Evolutionary conservation across 2,797 vertebrate genomes (phyloP).

Genomic region (Manis pentadactyla): DNA sequence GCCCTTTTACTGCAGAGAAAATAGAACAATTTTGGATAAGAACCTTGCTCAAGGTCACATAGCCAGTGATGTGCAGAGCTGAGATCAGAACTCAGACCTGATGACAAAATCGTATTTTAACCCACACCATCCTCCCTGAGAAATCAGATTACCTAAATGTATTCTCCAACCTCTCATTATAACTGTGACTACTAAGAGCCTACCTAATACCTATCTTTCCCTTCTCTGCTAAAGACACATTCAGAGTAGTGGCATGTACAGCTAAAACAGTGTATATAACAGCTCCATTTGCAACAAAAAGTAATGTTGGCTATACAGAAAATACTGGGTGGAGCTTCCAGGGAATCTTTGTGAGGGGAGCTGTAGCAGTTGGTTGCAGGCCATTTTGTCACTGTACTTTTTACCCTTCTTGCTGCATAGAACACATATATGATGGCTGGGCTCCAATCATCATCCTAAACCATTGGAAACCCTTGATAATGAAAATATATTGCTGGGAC

Average conservation of each 20-base stretch:
- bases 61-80: neutral
- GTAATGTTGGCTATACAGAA: neutral
- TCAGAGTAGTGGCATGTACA: neutral
- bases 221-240: neutral
- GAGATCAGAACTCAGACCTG: neutral
- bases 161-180: neutral
- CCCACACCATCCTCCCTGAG: neutral
- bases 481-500: neutral
- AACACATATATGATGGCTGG: neutral
- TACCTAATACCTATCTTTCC: neutral
- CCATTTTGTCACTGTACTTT: neutral
- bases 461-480: neutral
- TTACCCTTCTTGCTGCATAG: neutral
- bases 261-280: neutral
- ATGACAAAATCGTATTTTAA: neutral
- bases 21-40: constrained; percentile 4
- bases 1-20: neutral
- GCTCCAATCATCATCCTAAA: neutral
- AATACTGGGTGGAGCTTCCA: neutral
- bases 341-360: neutral
- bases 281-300: neutral
- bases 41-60: neutral
- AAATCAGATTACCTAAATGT: neutral
- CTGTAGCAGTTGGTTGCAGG: neutral
- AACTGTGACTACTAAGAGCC: neutral